Percentiles rank a stretch among this genome's conserved stretches.
Conservation (phyloP, 2,113 vertebrate species). For the Columba janthina region DNA sequence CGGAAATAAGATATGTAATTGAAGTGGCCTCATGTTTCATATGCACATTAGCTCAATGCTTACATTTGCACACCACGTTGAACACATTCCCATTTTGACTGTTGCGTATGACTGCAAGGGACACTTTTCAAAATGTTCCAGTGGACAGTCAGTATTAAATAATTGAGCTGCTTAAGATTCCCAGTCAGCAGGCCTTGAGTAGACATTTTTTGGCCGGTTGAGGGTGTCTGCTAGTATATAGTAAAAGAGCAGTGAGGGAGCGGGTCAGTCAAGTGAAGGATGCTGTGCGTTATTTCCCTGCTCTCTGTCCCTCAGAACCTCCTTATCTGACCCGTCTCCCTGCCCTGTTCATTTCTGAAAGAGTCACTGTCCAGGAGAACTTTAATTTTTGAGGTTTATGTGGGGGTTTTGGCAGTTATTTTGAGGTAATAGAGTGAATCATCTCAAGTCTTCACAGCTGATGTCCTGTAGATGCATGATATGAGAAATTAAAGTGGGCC, state of each 20-base stretch:
- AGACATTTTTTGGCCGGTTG: not conserved
- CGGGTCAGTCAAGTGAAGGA: accelerated
- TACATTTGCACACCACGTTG: accelerated
- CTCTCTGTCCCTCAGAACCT: not conserved
- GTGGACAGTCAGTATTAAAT: not conserved
- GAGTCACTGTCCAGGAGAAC: not conserved
- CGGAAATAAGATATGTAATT: not conserved
- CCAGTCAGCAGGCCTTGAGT: not conserved
- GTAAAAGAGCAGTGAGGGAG: not conserved
- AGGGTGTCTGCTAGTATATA: not conserved
- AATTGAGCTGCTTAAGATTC: not conserved
- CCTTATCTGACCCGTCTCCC: not conserved
- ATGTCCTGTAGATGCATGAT: not conserved
- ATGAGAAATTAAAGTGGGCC: not conserved
- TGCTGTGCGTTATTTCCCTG: not conserved
- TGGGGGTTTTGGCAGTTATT: not conserved
- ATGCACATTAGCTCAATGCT: not conserved
- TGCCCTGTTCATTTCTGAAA: not conserved
- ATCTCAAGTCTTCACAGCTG: not conserved
- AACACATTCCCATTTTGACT: not conserved
- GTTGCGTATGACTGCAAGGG: not conserved
- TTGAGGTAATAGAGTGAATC: not conserved
- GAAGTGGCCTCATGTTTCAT: not conserved
- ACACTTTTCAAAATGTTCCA: not conserved
- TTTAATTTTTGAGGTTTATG: not conserved